Percentiles rank a stretch among this genome's conserved stretches.
Conservation (phyloP, 2,797 vertebrate species). For the Crotalus adamanteus region DNA sequence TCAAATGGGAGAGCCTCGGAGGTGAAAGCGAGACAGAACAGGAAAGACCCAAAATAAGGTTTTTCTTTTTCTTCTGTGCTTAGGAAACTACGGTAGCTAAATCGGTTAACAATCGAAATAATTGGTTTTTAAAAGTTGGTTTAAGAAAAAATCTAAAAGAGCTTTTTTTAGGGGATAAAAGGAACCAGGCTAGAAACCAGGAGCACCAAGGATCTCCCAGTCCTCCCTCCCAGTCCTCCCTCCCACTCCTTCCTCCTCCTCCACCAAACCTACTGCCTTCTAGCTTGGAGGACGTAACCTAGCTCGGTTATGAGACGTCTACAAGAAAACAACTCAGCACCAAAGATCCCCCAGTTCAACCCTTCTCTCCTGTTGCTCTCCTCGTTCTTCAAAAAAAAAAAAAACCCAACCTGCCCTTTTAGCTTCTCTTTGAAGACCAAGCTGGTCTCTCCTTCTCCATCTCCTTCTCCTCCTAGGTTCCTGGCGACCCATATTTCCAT, state of each 20-base stretch:
- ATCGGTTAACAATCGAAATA: neutral
- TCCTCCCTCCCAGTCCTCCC: neutral
- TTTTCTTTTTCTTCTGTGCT: neutral
- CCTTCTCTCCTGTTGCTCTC: neutral
- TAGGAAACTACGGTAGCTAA: neutral
- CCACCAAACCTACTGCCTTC: too few relatives aligned
- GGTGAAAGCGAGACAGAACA: neutral
- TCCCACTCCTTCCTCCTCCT: too few relatives aligned
- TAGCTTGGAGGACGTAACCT: too few relatives aligned
- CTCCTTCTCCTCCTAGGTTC: conserved; percentile 66
- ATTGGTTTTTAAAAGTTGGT: neutral
- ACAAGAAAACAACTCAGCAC: too few relatives aligned
- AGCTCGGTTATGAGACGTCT: too few relatives aligned
- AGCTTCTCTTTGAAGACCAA: neutral
- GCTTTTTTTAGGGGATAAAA: neutral
- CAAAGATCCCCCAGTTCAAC: neutral
- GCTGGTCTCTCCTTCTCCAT: conserved; percentile 46
- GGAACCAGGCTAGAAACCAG: neutral
- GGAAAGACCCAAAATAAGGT: neutral
- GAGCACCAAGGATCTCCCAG: too few relatives aligned
- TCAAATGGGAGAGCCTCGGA: neutral
- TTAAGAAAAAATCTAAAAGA: neutral
- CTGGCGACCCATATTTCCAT: conserved; percentile 76
- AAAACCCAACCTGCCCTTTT: neutral
- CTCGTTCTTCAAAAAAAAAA: neutral